Evolutionary conservation across 2,888 invertebrate species (phyloP).

Genomic region (Bombylius major): DNA sequence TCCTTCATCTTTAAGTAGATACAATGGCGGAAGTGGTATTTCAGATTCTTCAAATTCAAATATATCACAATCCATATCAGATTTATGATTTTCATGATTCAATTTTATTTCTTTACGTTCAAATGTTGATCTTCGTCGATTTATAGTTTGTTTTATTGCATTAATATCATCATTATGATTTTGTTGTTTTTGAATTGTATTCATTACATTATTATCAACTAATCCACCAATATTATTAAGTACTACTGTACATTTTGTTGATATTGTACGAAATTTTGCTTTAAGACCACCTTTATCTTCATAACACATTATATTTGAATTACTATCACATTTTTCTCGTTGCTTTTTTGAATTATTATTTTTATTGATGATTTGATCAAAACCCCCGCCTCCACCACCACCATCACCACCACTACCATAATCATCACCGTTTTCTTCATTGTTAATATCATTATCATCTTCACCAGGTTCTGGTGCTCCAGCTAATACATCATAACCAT

Average conservation of each 20-base stretch:
- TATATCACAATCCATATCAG: slow-evolving; percentile 41
- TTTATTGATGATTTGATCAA: neutral
- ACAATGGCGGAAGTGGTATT: slow-evolving; percentile 65
- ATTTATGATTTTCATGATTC: neutral
- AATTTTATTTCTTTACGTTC: slow-evolving; percentile 31
- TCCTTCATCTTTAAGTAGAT: slow-evolving; percentile 53
- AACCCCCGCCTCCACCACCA: neutral
- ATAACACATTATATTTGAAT: slow-evolving; percentile 10
- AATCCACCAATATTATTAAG: slow-evolving; percentile 19
- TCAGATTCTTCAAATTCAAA: slow-evolving; percentile 75
- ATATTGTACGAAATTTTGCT: slow-evolving; percentile 18
- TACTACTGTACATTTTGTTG: slow-evolving; percentile 20
- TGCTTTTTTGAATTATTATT: neutral
- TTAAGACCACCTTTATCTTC: slow-evolving; percentile 5
- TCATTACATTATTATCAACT: neutral
- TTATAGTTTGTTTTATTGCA: slow-evolving; percentile 13
- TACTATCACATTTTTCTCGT: slow-evolving; percentile 11
- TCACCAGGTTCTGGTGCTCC: slow-evolving; percentile 36
- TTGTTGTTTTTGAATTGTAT: no score
- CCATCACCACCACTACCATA: neutral
- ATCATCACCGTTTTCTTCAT: slow-evolving; percentile 37
- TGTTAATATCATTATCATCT: slow-evolving; percentile 46
- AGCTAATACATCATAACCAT: slow-evolving; percentile 31
- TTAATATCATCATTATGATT: slow-evolving; percentile 9
- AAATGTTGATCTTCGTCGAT: slow-evolving; percentile 1